phyloP scores from a whole-genome alignment of 2,113 vertebrate species.

The Dasypus novemcinctus region DNA sequence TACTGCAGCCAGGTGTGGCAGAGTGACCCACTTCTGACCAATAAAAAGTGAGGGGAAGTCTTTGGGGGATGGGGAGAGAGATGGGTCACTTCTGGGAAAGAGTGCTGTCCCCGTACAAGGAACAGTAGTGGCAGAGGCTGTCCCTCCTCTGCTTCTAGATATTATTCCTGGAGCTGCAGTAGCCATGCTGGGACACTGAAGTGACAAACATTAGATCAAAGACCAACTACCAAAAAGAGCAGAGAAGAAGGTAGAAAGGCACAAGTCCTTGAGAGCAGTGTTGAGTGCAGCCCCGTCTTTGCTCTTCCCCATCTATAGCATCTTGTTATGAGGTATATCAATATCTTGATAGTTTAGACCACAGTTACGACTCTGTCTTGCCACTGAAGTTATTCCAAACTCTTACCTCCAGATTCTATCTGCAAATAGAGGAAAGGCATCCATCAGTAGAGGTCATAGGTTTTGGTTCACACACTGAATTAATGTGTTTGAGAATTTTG shows the following conservation, averaged over 20 bases:
- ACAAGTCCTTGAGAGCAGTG: not conserved
- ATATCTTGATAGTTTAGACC: not conserved
- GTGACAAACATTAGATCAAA: not conserved
- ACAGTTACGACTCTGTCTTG: not conserved
- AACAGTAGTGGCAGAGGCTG: not conserved
- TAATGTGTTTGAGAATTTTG: not conserved
- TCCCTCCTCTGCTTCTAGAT: not conserved
- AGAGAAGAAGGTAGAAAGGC: not conserved
- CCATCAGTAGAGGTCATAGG: not conserved
- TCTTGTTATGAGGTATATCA: not conserved
- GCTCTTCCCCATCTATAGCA: not conserved
- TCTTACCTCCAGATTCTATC: not conserved
- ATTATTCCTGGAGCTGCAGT: not conserved
- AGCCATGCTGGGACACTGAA: not conserved
- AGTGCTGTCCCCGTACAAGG: not conserved
- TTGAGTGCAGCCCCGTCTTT: not conserved
- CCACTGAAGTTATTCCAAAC: not conserved
- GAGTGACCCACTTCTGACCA: not conserved
- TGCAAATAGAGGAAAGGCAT: not conserved
- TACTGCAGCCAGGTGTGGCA: not conserved
- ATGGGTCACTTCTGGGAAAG: not conserved
- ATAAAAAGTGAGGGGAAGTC: not conserved
- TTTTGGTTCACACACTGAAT: not conserved
- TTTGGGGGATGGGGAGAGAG: not conserved
- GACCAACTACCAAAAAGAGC: not conserved